These are phyloP conservation scores for Plodia interpunctella DNA, from an alignment of 1,140 invertebrate genomes.

Conservation along the genomic window DNA sequence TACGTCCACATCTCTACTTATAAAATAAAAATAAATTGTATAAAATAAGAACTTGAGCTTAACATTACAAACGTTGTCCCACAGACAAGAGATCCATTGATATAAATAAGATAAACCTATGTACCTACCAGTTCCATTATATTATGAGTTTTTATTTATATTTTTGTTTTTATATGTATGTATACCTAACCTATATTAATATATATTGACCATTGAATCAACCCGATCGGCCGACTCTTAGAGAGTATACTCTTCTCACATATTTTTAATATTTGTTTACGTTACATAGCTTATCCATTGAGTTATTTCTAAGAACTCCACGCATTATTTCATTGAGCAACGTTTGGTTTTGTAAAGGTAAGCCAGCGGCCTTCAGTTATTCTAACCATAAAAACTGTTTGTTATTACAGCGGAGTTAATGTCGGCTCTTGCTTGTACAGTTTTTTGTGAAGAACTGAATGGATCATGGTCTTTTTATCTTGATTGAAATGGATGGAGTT, in stretches of 20 bases:
- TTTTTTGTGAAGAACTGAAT: neutral
- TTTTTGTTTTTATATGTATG: too few species aligned
- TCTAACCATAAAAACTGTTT: neutral
- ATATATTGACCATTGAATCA: too few species aligned
- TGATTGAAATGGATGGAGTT: too few species aligned
- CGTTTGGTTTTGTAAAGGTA: constrained; percentile 5
- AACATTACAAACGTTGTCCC: constrained; percentile 36
- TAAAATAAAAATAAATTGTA: too few species aligned
- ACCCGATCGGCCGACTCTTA: too few species aligned
- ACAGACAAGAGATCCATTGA: constrained; percentile 52
- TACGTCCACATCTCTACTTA: too few species aligned
- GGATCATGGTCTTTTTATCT: neutral
- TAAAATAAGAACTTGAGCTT: constrained; percentile 16
- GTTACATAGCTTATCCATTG: constrained; percentile 54
- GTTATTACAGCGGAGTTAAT: neutral
- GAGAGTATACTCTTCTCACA: neutral
- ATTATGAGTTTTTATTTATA: constrained; percentile 1
- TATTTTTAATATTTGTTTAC: constrained; percentile 42
- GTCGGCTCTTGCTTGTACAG: neutral
- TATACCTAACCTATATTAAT: too few species aligned
- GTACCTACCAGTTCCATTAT: neutral
- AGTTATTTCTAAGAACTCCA: constrained; percentile 19
- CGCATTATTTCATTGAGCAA: neutral
- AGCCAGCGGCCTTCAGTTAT: constrained; percentile 37
- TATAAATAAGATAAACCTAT: constrained; percentile 41